These are phyloP conservation scores for Cervus canadensis DNA, from an alignment of 2,113 vertebrate genomes.

Conservation along the genomic window DNA sequence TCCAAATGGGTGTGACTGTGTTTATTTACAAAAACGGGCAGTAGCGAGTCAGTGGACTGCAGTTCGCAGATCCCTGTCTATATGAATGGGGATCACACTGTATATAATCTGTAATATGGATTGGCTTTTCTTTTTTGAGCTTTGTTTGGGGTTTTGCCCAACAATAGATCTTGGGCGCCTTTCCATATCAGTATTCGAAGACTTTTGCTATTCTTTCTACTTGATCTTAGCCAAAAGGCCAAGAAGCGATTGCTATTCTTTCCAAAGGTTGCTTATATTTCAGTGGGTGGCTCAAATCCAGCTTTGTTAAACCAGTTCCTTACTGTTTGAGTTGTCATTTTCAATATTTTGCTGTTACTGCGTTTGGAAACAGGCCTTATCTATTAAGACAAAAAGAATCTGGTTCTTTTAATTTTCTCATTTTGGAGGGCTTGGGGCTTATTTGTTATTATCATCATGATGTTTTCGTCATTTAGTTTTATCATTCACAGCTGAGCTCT, in stretches of 20 bases:
- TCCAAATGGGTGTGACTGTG: no score
- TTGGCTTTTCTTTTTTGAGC: neutral
- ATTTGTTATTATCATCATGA: neutral
- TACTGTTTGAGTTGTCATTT: neutral
- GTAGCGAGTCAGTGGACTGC: neutral
- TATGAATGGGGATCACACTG: neutral
- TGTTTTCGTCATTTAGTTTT: conserved; percentile 19
- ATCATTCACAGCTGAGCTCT: neutral
- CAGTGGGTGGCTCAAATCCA: neutral
- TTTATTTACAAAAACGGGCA: neutral
- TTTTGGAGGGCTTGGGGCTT: neutral
- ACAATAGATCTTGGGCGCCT: neutral
- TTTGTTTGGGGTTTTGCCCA: neutral
- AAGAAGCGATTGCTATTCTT: neutral
- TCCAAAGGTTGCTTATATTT: neutral
- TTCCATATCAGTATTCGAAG: neutral
- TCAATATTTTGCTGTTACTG: neutral
- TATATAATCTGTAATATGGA: neutral
- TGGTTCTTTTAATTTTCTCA: neutral
- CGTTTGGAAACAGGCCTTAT: neutral
- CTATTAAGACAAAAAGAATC: neutral
- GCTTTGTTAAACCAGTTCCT: neutral
- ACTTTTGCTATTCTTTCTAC: neutral
- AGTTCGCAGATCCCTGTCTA: neutral
- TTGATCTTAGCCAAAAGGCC: neutral